Base-by-base conservation (phyloP, 2,888 invertebrate species). In the Macrosiphum euphorbiae region DNA sequence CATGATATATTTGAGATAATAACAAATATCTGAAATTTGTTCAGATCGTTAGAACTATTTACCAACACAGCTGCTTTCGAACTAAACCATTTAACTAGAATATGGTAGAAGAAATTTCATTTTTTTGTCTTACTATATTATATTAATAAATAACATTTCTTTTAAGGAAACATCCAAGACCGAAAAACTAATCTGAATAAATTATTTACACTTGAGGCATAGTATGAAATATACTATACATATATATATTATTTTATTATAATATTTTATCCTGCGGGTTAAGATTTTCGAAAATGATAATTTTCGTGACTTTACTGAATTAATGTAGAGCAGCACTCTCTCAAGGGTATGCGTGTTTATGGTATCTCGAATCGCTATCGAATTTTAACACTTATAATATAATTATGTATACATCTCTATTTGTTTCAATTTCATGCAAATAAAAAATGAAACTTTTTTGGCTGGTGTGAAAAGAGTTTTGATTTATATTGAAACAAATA, bases 261-360 rank as follows among this genome's bases (percentile, higher is more conserved):
- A 85, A n/a, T 55, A 44, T 44, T 91, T 91, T 85, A 58, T 58
- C 44, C 55, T 20, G 26, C 35, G 10, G 85, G 35, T 26, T 67
- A 85, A 85, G 85, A 91, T 85, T 13, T 85, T 26, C 24, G 84
- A 55, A 85, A 91, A 91, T 91, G n/a, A 85, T 85, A 85, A 85
- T 85, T 91, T 85, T 55, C 44, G 55, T 28, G 55, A n/a, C 44
- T 67, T 55, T 50, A 28, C 44, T 44, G 55, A 85, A 85, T 78
- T 78, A 35, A 52, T 78, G 28, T 20, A 44, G 11, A 52, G 26
- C 28, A 13, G 26, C 35, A 52, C 78, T 78, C 16, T 85, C 55
- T 55, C 55, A 7, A n/a, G 91, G 85, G 85, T 44, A 85, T 28
- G 28, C 20, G 55, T 58, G 85, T 91, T 85, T 91, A 85, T 55